These are phyloP conservation scores for Megaustenia siamemsis DNA, from an alignment of 2,888 invertebrate species.

Conservation along the genomic window DNA sequence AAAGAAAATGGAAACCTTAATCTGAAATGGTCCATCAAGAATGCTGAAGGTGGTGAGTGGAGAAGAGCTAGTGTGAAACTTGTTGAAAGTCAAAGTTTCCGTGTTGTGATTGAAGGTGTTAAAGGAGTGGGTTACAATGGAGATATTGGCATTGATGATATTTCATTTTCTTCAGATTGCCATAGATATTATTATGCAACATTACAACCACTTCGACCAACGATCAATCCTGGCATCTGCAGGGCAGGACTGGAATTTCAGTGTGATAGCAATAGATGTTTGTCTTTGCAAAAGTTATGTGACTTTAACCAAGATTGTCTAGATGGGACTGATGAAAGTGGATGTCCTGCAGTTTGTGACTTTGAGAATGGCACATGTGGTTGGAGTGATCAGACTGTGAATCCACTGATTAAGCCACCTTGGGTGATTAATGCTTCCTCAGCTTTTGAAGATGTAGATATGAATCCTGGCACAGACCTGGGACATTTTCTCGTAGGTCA, in stretches of 20 bases:
- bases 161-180: constrained; percentile 73
- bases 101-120: constrained; percentile 73
- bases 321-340: constrained; percentile 71
- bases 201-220: constrained; percentile 39
- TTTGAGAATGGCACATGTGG: constrained; percentile 74
- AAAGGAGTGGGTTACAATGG: constrained; percentile 69
- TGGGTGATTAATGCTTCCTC: constrained; percentile 35
- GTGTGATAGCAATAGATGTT: constrained; percentile 65
- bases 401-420: too few relatives aligned
- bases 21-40: constrained; percentile 63
- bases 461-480: constrained; percentile 37
- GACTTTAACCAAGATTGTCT: constrained; percentile 72
- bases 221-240: constrained; percentile 47
- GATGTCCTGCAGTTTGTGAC: constrained; percentile 70
- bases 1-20: constrained; percentile 64
- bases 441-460: constrained; percentile 14
- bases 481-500: constrained; percentile 33
- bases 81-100: constrained; percentile 64
- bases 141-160: constrained; percentile 78
- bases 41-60: constrained; percentile 65
- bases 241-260: constrained; percentile 48
- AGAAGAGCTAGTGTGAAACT: constrained; percentile 65
- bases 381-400: constrained; percentile 55
- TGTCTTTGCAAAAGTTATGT: constrained; percentile 64
- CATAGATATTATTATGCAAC: constrained; percentile 51